Base-by-base conservation (phyloP, 2,888 invertebrate genomes). In the Diabrotica balteata region DNA sequence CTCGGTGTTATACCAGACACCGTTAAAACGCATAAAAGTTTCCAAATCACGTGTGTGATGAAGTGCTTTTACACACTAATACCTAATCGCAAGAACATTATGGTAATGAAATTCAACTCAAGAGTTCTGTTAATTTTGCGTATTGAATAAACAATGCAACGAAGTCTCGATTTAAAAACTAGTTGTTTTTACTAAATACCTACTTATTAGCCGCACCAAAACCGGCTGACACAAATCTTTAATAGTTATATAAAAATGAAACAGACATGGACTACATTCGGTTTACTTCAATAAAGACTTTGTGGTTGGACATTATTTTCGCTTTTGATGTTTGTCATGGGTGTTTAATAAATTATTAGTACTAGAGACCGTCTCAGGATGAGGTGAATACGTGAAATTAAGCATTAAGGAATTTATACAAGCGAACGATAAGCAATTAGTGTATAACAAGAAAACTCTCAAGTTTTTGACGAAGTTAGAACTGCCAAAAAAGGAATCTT, bases 171-270 rank as follows among this genome's bases (percentile, higher is more conserved):
- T 44, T 10, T 43, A 59, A 61, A 65, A 67, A 51, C 66, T 66
- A 67, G 63, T 63, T 67, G 58, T 59, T 62, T 62, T 62, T 52
- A 67, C 63, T 63, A 50, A 67, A 67, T 67, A 67, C 67, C 63
- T 67, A 67, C 58, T 67, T 67, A 58, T 50, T 57, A 9, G 55
- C 45, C 11, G n/a, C 45, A 44, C 8, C n/a, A 45, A n/a, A 45
- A 45, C 55, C 45, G 43, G 9, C 55, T 57, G 55, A 57, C 55
- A 57, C 55, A 11, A 17, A 43, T 44, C 17, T 55, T 44, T n/a
- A 11, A 44, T 57, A 44, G 43, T 57, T 57, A 44, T 45, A 45
- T 57, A 45, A 57, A 57, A 42, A 54, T 54, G 43, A 44, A 17
- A 11, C 17, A 17, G 22, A 47, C 47, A 9, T 32, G 32, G 32